These are phyloP conservation scores for Eugnorisma glareosa DNA, from an alignment of 2,888 invertebrate species.

Conservation along the genomic window DNA sequence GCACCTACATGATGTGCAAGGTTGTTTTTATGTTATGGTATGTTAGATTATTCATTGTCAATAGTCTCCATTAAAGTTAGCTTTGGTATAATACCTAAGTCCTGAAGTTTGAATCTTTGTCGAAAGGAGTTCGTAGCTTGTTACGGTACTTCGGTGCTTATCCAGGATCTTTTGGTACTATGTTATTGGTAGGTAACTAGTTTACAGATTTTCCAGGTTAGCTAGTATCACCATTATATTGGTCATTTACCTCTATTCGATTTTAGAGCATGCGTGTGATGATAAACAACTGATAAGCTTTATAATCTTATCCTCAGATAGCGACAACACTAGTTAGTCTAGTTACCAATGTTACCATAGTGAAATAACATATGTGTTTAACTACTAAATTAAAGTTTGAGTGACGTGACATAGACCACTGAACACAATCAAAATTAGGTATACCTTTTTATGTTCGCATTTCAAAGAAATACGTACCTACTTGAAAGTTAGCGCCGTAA, in stretches of 20 bases:
- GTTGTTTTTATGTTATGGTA: too few relatives aligned
- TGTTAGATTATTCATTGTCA: too few relatives aligned
- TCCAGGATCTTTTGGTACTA: neutral
- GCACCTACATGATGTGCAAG: too few relatives aligned
- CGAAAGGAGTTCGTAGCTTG: neutral
- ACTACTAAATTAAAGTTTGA: conserved; percentile 17
- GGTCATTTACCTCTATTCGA: conserved; percentile 24
- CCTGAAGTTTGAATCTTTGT: neutral
- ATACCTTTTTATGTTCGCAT: conserved; percentile 22
- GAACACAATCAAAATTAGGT: conserved; percentile 28
- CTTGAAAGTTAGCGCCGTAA: conserved; percentile 60
- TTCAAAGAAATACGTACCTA: conserved; percentile 53
- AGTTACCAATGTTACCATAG: conserved; percentile 29
- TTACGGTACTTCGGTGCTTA: neutral
- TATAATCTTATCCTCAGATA: conserved; percentile 39
- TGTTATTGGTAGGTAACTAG: neutral
- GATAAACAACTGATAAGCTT: conserved; percentile 33
- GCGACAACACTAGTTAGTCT: conserved; percentile 5
- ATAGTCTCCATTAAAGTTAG: too few relatives aligned
- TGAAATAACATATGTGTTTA: conserved; percentile 11
- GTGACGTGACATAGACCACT: conserved; percentile 23
- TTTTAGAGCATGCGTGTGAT: conserved; percentile 19
- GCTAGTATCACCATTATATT: neutral
- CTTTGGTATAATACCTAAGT: too few relatives aligned
- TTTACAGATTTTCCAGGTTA: neutral